phyloP scores from a whole-genome alignment of 2,113 vertebrate genomes.

The Stegastes partitus region DNA sequence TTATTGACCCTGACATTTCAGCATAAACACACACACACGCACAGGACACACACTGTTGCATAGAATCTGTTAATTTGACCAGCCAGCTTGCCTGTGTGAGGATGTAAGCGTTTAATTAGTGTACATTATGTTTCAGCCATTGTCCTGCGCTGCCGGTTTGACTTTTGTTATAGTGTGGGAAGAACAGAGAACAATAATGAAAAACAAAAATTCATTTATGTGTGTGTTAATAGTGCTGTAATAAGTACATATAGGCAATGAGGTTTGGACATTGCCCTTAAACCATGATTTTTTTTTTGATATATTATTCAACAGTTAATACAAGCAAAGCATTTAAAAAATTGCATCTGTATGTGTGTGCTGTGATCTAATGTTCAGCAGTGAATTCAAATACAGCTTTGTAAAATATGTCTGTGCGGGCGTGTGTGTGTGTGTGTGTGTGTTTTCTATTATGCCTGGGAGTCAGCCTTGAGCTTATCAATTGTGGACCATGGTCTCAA shows the following conservation, averaged over 20 bases:
- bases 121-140: slow-evolving; percentile 7
- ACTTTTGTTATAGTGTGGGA: background rate
- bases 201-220: no score
- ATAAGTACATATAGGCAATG: background rate
- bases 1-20: slow-evolving; percentile 4
- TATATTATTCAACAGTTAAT: slow-evolving; percentile 52
- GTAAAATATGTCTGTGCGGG: background rate
- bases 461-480: slow-evolving; percentile 48
- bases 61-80: slow-evolving; percentile 4
- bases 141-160: background rate
- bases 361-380: slow-evolving; percentile 17
- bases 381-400: slow-evolving; percentile 13
- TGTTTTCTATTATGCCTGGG: background rate
- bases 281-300: slow-evolving; percentile 36
- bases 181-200: background rate
- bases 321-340: slow-evolving; percentile 15
- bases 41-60: background rate
- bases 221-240: slow-evolving; percentile 28
- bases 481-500: slow-evolving; percentile 26
- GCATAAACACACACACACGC: background rate
- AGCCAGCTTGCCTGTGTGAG: slow-evolving; percentile 23
- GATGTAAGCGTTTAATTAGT: slow-evolving; percentile 15
- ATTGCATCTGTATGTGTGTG: background rate
- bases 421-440: background rate
- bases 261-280: slow-evolving; percentile 29